Evolutionary conservation across 2,888 invertebrate genomes (phyloP).

Genomic region (Cantharis flavilabris): DNA sequence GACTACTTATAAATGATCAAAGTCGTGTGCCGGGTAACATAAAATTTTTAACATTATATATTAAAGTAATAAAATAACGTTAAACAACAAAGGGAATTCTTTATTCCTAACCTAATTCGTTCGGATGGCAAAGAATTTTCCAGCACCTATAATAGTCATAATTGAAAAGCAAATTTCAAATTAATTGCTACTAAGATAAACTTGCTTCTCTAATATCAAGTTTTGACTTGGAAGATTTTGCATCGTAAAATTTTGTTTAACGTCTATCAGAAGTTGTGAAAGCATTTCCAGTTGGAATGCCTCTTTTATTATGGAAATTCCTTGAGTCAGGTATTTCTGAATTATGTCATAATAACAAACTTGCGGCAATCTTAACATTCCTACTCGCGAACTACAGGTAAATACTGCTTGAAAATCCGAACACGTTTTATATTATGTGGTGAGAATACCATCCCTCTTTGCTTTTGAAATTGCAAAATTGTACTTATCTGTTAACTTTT

Average conservation of each 20-base stretch:
- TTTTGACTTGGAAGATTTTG: constrained; percentile 4
- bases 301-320: constrained; percentile 29
- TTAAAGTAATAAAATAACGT: not conserved
- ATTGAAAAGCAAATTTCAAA: not conserved
- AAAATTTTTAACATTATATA: not conserved
- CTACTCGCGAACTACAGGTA: constrained; percentile 29
- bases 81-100: not conserved
- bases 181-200: not conserved
- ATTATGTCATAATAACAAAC: constrained; percentile 32
- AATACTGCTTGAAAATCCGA: constrained; percentile 30
- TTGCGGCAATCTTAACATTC: constrained; percentile 32
- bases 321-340: constrained; percentile 24
- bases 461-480: constrained; percentile 20
- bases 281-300: constrained; percentile 21
- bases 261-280: constrained; percentile 14
- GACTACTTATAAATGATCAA: not conserved
- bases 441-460: constrained; percentile 5
- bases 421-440: constrained; percentile 31
- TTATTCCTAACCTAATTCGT: not conserved
- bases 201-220: not conserved
- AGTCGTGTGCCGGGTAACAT: not conserved
- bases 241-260: constrained; percentile 14
- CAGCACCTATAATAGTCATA: not conserved
- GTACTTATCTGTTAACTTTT: constrained; percentile 9
- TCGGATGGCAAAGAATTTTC: not conserved